Evolutionary conservation across 2,113 vertebrate species (phyloP).

Genomic region (Phaethon lepturus): DNA sequence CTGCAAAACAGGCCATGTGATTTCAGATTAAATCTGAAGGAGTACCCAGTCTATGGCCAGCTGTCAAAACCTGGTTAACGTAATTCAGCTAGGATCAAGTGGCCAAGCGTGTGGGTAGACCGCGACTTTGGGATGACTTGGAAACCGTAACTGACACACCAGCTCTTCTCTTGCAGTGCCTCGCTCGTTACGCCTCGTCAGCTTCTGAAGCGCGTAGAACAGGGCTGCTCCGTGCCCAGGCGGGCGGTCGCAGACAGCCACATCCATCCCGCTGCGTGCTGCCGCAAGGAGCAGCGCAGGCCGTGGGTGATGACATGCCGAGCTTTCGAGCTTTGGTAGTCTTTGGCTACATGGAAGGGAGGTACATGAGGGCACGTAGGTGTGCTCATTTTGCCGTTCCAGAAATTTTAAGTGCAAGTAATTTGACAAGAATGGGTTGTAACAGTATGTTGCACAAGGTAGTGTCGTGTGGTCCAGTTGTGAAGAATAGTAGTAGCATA

Average conservation of each 20-base stretch:
- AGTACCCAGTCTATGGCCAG: neutral
- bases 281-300: neutral
- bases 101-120: neutral
- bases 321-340: too few relatives aligned
- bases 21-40: neutral
- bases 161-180: neutral
- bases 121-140: neutral
- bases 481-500: neutral
- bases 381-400: neutral
- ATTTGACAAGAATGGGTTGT: too few relatives aligned
- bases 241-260: rapidly evolving
- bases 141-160: neutral
- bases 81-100: neutral
- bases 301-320: rapidly evolving
- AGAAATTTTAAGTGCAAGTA: neutral
- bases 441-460: neutral
- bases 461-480: neutral
- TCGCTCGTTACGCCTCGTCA: rapidly evolving
- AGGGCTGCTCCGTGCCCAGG: neutral
- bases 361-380: neutral
- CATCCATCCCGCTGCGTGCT: neutral
- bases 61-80: neutral
- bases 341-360: neutral
- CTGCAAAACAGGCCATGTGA: neutral
- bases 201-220: rapidly evolving